Percentiles rank a stretch among this genome's conserved stretches.
Conservation (phyloP, 2,888 invertebrate genomes). For the Pollenia griseotomentosa region DNA sequence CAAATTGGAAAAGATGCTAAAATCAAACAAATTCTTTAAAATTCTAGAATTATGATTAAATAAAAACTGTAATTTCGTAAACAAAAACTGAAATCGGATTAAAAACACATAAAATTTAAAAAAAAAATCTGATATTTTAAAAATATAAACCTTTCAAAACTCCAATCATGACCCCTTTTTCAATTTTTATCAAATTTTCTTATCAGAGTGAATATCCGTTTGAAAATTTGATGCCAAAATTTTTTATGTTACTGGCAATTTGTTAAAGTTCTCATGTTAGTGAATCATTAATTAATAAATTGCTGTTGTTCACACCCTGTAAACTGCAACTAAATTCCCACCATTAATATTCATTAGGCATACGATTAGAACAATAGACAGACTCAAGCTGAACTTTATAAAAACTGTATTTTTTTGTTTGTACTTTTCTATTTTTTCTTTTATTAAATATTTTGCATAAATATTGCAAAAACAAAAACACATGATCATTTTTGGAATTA, state of each 20-base stretch:
- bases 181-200: constrained; percentile 11
- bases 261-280: constrained; percentile 39
- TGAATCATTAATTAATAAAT: constrained; percentile 59
- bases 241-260: constrained; percentile 28
- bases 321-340: constrained; percentile 63
- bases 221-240: background rate
- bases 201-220: constrained; percentile 39
- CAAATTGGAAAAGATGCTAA: no score
- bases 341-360: constrained; percentile 66
- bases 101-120: background rate
- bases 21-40: no score
- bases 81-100: background rate
- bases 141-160: background rate
- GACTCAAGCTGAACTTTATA: constrained; percentile 26
- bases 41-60: no score
- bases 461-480: constrained; percentile 8
- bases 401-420: constrained; percentile 3
- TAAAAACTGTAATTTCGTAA: no score
- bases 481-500: constrained; percentile 37
- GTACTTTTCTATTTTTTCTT: constrained; percentile 12
- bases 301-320: constrained; percentile 57
- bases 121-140: background rate
- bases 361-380: constrained; percentile 60
- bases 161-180: constrained; percentile 28
- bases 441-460: constrained; percentile 41